Evolutionary conservation across 2,888 invertebrate species (phyloP), one percentile per base, ranked within the genome.

Genomic region (Rhodophaea formosa): DNA sequence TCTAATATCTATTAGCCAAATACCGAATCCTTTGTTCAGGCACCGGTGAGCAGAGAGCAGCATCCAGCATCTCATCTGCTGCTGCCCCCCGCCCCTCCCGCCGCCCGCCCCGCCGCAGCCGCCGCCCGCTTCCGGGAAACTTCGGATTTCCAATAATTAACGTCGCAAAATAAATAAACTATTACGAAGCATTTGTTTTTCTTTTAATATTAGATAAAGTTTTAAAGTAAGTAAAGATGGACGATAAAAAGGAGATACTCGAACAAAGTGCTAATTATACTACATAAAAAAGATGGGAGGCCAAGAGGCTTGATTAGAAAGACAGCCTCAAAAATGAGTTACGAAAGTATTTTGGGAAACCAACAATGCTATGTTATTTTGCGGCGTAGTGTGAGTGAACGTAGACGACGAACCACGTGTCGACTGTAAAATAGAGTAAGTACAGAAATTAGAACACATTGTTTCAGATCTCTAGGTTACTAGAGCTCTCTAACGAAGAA

Each of bases 121-220:
- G 58, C 63, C 65, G 56, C 54, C 61, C 63, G 59, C 67, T 71
- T 74, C 74, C 74, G 70, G 70, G 68, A 66, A 71, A 70, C 23
- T 23, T 23, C 60, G 60, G 62, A 63, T 68, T 66, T 65, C 73
- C 71, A 68, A 70, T 72, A 71, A 72, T 70, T 67, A 68, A 63
- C 63, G 59, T 23, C 59, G 59, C 64, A 57, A 64, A 67, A 67
- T 65, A 66, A 64, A 63, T 64, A 53, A 59, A 54, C 54, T 54
- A 54, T 35, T 8, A 45, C 30, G 23, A 6, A 29, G 42, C 30
- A 43, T 54, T 54, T 30, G 43, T 44, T 42, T n/a, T 42, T 53
- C n/a, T 42, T 42, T 23, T 3, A 23, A 23, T 23, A 23, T 23
- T 23, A 23, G 23, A 23, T 23, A 23, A 23, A 23, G 23, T 23